phyloP scores from a whole-genome alignment of 1,140 invertebrate species.

The Drosophila funebris region DNA sequence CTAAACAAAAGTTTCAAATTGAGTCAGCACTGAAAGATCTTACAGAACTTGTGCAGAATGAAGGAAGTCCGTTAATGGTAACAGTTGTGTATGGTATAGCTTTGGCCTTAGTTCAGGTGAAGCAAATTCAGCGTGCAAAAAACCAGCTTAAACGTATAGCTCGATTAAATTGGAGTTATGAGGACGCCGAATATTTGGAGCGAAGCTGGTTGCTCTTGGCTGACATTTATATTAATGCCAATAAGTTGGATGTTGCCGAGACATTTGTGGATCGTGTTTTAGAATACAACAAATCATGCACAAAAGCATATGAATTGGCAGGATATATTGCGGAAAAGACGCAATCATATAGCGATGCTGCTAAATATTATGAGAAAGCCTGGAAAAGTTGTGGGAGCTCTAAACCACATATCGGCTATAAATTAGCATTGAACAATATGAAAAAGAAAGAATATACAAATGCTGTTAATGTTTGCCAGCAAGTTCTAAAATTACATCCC shows the following conservation, averaged over 20 bases:
- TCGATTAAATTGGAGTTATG: constrained; percentile 95
- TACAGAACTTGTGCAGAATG: constrained; percentile 89
- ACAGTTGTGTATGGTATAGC: constrained; percentile 95
- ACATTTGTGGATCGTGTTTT: constrained; percentile 92
- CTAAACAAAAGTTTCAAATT: constrained; percentile 92
- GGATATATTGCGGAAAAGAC: constrained; percentile 96
- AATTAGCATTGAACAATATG: constrained; percentile 95
- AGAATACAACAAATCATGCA: constrained; percentile 95
- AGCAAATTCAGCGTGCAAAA: constrained; percentile 94
- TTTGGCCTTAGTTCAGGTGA: constrained; percentile 93
- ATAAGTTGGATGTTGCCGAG: constrained; percentile 93
- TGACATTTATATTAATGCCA: constrained; percentile 95
- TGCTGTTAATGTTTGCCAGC: constrained; percentile 92
- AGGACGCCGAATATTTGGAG: constrained; percentile 98
- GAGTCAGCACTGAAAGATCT: constrained; percentile 94
- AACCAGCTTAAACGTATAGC: constrained; percentile 96
- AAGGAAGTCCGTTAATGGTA: constrained; percentile 89
- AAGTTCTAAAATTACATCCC: constrained; percentile 91
- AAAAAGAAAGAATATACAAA: constrained; percentile 92
- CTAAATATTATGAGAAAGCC: constrained; percentile 89
- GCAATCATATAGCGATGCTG: constrained; percentile 94
- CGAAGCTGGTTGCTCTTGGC: constrained; percentile 96
- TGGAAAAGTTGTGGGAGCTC: constrained; percentile 92
- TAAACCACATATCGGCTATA: constrained; percentile 95
- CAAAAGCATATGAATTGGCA: constrained; percentile 94